Evolutionary conservation across 2,113 vertebrate genomes (phyloP), one percentile per base, ranked within the genome.

Genomic region (Nothobranchius furzeri): DNA sequence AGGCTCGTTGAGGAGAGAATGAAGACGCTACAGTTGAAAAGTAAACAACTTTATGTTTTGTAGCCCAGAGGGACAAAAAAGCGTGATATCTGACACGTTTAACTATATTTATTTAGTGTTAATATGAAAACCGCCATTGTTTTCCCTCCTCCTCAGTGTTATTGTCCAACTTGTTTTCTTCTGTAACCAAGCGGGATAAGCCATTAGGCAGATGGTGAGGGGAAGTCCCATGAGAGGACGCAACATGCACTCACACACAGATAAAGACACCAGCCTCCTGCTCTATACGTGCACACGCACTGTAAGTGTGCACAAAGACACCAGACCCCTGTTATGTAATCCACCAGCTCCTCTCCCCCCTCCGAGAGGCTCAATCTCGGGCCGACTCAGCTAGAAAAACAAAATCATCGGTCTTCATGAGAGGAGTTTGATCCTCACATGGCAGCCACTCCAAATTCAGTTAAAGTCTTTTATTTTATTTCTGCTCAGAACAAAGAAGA

Each of bases 271-370:
- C 68, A 73, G 78, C 81, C 84, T 79, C 83, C 75, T 73, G 53
- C 67, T 65, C 45, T 17, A 20, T 67, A 81, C 60, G 55, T 79
- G 83, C 81, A 72, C 85, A 69, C 59, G 59, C 77, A 81, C 74
- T 58, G 70, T 82, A 83, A 78, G 76, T 60, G 72, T 40, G 64
- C 72, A 87, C 83, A 84, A 76, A 89, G 79, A 87, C 89, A 88
- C 81, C 85, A 86, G 81, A 88, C 80, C 85, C 73, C 77, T 85
- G 88, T 93, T 92, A 93, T 85, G 91, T 91, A 92, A 93, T 89
- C 88, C 71, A 83, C 70, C 87, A 87, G 84, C 63, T 79, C 70
- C 70, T 71, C 75, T 62, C 76, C 81, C 55, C 81, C 82, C 74
- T 71, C 73, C 25, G 59, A 83, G 83, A 74, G 71, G 64, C 84